Evolutionary conservation across 2,113 vertebrate species (phyloP), one percentile per base, ranked within the genome.

Genomic region (Gymnogyps californianus): DNA sequence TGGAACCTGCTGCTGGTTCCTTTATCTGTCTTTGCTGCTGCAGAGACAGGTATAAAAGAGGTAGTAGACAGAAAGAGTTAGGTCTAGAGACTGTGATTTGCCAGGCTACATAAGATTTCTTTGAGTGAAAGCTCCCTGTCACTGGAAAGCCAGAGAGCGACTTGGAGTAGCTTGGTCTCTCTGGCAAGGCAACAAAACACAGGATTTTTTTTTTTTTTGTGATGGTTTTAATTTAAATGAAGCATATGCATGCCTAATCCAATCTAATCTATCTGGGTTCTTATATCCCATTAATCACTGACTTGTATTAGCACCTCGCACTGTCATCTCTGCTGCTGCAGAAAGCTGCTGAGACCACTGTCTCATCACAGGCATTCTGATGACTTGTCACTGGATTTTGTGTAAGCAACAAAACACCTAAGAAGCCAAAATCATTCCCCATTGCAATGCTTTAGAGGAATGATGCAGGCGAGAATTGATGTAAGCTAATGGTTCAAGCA

Each of bases 331-430:
- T 75, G 70, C 44, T 1, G 0, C 87, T 88, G 55, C 89, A 95
- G 82, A 83, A 90, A 70, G 78, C 75, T 95, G 81, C 81, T 85
- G 94, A 95, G 93, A 91, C 81, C 81, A 47, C 75, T 12, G 1
- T 66, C 94, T 96, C 94, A 91, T 93, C 84, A 77, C 89, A 88
- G 47, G 51, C 96, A 96, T 97, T 91, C 96, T 97, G 87, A 90
- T 90, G 95, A 81, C 82, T 97, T 97, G 95, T 96, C 95, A 95
- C 84, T 71, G 67, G 94, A 93, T 93, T 96, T 96, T 90, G 34
- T 86, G 79, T 62, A 72, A 91, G 70, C 70, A 91, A 20, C 75
- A 64, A 58, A 96, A 78, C 87, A 79, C 78, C n/a, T 22, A 86
- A 87, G 93, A 95, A 89, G 78, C 84, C 70, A 87, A 96, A 97